Percentiles rank a stretch among this genome's conserved stretches.
phyloP scores from a whole-genome alignment of 2,113 vertebrate genomes.

The Poicephalus meyeri region DNA sequence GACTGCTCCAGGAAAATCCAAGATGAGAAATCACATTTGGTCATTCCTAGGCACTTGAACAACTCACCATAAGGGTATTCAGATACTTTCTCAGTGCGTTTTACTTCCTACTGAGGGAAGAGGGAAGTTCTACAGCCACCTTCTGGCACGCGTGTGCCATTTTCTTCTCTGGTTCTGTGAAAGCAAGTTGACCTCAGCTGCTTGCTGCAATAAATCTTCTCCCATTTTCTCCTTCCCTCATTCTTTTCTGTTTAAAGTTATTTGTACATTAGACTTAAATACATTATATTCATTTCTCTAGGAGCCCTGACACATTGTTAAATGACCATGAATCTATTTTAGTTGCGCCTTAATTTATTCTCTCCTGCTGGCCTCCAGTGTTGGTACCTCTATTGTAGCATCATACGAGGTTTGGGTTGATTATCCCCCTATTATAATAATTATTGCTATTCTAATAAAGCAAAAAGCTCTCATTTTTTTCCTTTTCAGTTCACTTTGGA shows the following conservation, averaged over 20 bases:
- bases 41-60: not conserved
- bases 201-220: conserved; percentile 32
- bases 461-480: conserved; percentile 18
- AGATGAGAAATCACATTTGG: not conserved
- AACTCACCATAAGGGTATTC: not conserved
- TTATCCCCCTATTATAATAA: conserved; percentile 17
- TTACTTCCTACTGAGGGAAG: not conserved
- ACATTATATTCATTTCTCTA: not conserved
- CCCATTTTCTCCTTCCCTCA: not conserved
- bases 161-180: not conserved
- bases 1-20: not conserved
- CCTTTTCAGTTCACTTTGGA: not conserved
- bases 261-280: conserved; percentile 35
- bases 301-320: not conserved
- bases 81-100: not conserved
- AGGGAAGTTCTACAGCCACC: not conserved
- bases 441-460: not conserved
- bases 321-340: conserved; percentile 36
- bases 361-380: not conserved
- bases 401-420: conserved; percentile 5
- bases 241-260: conserved; percentile 9
- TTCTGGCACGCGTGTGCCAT: fast-evolving
- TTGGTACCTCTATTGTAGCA: not conserved
- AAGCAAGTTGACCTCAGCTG: not conserved
- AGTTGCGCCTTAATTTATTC: conserved; percentile 52